Conservation (phyloP, 2,888 invertebrate species). For the Priocnemis perturbator region DNA sequence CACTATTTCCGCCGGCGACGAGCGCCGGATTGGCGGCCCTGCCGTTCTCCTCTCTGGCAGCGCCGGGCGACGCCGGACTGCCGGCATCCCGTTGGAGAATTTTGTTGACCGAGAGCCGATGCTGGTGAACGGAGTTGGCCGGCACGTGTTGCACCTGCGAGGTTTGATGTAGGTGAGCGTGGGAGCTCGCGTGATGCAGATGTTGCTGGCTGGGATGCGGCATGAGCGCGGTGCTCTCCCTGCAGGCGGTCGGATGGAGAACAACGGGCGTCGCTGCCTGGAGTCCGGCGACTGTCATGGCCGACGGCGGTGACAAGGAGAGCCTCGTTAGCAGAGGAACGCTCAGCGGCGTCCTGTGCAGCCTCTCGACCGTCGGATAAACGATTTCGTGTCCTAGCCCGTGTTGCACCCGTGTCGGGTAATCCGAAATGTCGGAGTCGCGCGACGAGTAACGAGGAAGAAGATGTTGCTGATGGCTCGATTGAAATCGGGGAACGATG, state of each 20-base stretch:
- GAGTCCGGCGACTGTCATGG: constrained; percentile 65
- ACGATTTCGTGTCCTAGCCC: constrained; percentile 63
- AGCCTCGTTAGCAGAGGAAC: constrained; percentile 68
- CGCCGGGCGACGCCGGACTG: constrained; percentile 57
- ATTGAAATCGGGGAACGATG: constrained; percentile 63
- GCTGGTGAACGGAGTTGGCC: constrained; percentile 63
- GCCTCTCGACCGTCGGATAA: constrained; percentile 65
- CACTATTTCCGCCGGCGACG: constrained; percentile 45
- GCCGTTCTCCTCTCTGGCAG: constrained; percentile 51
- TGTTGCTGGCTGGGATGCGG: constrained; percentile 59
- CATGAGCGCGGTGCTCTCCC: constrained; percentile 59
- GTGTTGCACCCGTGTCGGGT: constrained; percentile 55
- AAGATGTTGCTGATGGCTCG: constrained; percentile 59
- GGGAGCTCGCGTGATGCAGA: constrained; percentile 57
- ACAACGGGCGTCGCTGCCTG: constrained; percentile 62
- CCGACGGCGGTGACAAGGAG: constrained; percentile 74
- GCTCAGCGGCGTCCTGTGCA: constrained; percentile 65
- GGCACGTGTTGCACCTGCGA: constrained; percentile 67
- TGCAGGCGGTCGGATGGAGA: constrained; percentile 63
- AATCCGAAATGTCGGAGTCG: constrained; percentile 64
- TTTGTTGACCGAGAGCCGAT: constrained; percentile 68
- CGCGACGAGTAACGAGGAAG: constrained; percentile 59
- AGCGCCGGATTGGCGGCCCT: constrained; percentile 30
- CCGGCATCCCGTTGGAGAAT: constrained; percentile 64
- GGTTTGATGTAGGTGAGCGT: constrained; percentile 60